Evolutionary conservation across 2,797 vertebrate species (phyloP).

Genomic region (Petrocephalus schoutedeni): DNA sequence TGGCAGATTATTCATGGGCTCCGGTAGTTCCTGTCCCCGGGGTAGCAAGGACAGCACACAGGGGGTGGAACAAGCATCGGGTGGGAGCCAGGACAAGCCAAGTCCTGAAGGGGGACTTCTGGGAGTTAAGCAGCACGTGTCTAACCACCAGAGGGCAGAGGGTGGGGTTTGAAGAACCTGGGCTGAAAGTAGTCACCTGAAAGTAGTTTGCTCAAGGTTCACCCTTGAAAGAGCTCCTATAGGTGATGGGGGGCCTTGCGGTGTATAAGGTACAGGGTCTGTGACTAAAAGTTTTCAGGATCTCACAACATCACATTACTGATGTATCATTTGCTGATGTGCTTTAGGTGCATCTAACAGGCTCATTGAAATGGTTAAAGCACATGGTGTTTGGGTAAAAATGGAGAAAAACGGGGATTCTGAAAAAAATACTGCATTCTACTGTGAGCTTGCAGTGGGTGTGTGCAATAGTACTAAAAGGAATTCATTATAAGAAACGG

Average conservation of each 20-base stretch:
- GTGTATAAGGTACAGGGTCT: background rate
- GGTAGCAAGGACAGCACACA: conserved; percentile 22
- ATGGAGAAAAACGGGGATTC: background rate
- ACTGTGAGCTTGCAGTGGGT: background rate
- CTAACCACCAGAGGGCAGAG: background rate
- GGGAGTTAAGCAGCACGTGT: background rate
- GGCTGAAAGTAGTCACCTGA: background rate
- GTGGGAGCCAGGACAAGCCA: background rate
- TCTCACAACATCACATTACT: background rate
- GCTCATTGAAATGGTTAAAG: background rate
- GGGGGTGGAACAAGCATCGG: conserved; percentile 19
- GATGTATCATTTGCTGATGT: background rate
- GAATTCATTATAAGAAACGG: background rate
- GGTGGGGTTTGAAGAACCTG: background rate
- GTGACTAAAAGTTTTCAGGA: background rate
- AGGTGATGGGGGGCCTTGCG: background rate
- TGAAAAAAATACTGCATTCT: background rate
- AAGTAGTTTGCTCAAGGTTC: background rate
- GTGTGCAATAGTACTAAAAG: background rate
- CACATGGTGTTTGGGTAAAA: background rate
- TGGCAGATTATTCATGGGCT: conserved; percentile 47
- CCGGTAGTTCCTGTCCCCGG: conserved; percentile 43
- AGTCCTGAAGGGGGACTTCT: conserved; percentile 32
- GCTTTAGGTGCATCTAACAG: background rate
- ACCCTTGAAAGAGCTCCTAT: background rate